Conservation (phyloP, 2,888 invertebrate genomes). For the Agrotis exclamationis region DNA sequence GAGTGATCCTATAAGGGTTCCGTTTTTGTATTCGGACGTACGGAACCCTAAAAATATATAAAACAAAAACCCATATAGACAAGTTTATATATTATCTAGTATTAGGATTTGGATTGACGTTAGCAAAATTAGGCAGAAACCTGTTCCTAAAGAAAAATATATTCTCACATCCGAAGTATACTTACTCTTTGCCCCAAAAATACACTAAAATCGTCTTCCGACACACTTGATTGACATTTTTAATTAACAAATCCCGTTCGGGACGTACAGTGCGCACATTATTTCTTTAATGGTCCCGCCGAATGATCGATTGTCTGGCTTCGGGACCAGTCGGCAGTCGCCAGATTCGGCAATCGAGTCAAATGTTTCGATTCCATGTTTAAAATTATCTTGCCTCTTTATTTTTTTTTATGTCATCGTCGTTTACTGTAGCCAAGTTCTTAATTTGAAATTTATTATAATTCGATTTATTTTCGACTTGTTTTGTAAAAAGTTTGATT, state of each 20-base stretch:
- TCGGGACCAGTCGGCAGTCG: conserved; percentile 48
- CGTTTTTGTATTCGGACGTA: too few relatives aligned
- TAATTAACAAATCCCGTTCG: conserved; percentile 83
- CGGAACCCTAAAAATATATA: too few relatives aligned
- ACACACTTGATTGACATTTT: conserved; percentile 84
- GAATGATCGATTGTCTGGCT: conserved; percentile 75
- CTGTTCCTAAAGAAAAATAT: too few relatives aligned
- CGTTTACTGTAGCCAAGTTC: conserved; percentile 11
- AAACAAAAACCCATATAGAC: too few relatives aligned
- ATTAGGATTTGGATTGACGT: too few relatives aligned
- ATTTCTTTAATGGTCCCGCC: conserved; percentile 65
- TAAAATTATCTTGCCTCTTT: conserved; percentile 46
- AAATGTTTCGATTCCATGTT: conserved; percentile 33
- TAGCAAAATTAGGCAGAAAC: not conserved
- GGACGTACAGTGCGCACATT: conserved; percentile 63
- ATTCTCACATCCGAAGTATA: not conserved
- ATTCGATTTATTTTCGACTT: not conserved
- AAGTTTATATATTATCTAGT: too few relatives aligned
- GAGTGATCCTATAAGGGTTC: too few relatives aligned
- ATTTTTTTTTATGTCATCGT: not conserved
- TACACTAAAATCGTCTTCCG: conserved; percentile 72
- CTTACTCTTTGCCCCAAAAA: conserved; percentile 72
- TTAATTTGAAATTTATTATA: conserved; percentile 24
- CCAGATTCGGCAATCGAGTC: conserved; percentile 59
- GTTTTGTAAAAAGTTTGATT: not conserved